Evolutionary conservation across 2,113 vertebrate genomes (phyloP), one percentile per base, ranked within the genome.

Genomic region (Oplegnathus fasciatus): DNA sequence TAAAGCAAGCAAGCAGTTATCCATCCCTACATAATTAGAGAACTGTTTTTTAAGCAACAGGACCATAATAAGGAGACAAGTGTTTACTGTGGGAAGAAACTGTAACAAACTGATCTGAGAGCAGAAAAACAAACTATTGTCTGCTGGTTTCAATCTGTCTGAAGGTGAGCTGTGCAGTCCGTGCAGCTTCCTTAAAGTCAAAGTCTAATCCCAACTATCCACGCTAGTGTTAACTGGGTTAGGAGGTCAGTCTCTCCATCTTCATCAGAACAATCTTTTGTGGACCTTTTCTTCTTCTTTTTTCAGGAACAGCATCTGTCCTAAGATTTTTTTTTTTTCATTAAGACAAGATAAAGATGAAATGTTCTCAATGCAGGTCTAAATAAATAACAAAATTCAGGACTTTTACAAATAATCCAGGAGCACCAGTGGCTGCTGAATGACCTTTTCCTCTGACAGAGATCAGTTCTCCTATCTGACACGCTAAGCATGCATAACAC

Each of bases 391-490:
- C 18, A 32, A 48, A 60, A 62, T 42, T 15, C 0, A 78, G 0
- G 4, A 22, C 5, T 68, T 60, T 40, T n/a, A 64, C 34, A 68
- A 73, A 62, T 46, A 48, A 80, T 78, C 61, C 30, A 70, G 32
- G 22, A 48, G 70, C 26, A 73, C n/a, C 28, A 48, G 32, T 80
- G 58, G 75, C 42, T 62, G 42, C 80, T 73, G 77, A 75, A 62
- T 88, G 84, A 92, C 93, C 90, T 94, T 94, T 91, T 87, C 86
- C 52, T 58, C 71, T 90, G 89, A 92, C 92, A 89, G 88, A 88
- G 64, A 91, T 94, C 78, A 86, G 55, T 88, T 84, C 66, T 83
- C 30, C 74, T 84, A 90, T 90, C 89, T 91, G 52, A 86, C 73
- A 90, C 72, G 76, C 26, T 80, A 66, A 77, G 65, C 30, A 26